Conservation (phyloP, 2,888 invertebrate species). For the Eupithecia abbreviata region DNA sequence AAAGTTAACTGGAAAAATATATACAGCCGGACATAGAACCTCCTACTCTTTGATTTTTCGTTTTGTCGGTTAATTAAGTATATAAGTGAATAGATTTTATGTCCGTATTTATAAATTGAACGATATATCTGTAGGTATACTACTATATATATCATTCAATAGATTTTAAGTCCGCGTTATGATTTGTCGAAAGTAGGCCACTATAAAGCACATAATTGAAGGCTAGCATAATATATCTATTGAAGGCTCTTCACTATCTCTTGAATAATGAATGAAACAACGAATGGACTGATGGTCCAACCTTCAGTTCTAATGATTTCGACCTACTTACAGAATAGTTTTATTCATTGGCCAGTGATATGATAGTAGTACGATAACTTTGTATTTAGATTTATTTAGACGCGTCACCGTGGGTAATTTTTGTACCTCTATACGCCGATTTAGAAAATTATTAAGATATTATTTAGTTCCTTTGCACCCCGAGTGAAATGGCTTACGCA, state of each 20-base stretch:
- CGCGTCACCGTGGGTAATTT: background rate
- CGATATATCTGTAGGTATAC: too few relatives aligned
- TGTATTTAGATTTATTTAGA: background rate
- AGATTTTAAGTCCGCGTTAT: background rate
- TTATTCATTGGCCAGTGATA: background rate
- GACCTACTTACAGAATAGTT: constrained; percentile 6
- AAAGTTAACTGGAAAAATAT: background rate
- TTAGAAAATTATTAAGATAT: too few relatives aligned
- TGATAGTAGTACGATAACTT: background rate
- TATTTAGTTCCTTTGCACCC: too few relatives aligned
- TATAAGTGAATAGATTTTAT: too few relatives aligned
- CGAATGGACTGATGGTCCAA: background rate
- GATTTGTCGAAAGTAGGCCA: background rate
- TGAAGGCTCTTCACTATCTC: background rate
- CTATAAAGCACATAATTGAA: constrained; percentile 3
- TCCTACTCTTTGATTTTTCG: too few relatives aligned
- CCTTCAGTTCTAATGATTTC: background rate
- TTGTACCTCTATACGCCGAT: background rate
- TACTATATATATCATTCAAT: too few relatives aligned
- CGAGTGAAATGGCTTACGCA: too few relatives aligned
- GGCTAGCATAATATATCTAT: background rate
- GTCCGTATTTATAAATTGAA: too few relatives aligned
- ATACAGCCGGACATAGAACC: too few relatives aligned
- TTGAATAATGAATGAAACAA: constrained; percentile 13
- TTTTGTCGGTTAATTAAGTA: too few relatives aligned